A percentile compares a stretch with the other conserved stretches of the same genome.
Conservation (phyloP, 2,113 vertebrate genomes). For the Hiodon tergisus region DNA sequence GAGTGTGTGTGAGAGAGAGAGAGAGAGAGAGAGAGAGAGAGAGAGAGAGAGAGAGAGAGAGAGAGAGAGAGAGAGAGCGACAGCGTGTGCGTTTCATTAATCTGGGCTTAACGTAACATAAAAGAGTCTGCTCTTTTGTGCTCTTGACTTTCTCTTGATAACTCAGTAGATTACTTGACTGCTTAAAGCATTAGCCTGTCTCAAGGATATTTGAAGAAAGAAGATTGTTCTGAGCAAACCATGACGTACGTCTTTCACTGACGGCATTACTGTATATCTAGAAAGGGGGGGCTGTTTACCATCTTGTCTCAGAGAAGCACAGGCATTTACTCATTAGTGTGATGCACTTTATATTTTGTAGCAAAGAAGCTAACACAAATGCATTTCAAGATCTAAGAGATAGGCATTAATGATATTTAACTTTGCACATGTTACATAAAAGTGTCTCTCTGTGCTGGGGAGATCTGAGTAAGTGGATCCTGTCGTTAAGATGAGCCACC, state of each 20-base stretch:
- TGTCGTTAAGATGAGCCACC: too few relatives aligned
- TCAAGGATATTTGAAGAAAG: slow-evolving; percentile 27
- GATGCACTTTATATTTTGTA: slow-evolving; percentile 3
- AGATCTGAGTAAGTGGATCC: too few relatives aligned
- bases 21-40: too few relatives aligned
- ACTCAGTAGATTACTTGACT: slow-evolving; percentile 32
- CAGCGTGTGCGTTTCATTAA: slow-evolving; percentile 26
- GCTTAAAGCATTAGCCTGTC: slow-evolving; percentile 33
- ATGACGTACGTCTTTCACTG: slow-evolving; percentile 40
- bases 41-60: too few relatives aligned
- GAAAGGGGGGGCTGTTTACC: slow-evolving; percentile 34
- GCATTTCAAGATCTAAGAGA: too few relatives aligned
- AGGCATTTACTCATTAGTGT: slow-evolving; percentile 33
- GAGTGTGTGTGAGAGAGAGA: too few relatives aligned
- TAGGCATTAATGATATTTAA: too few relatives aligned
- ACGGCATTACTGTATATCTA: slow-evolving; percentile 28
- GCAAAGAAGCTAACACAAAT: background rate
- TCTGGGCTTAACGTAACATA: slow-evolving; percentile 20
- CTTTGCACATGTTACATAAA: too few relatives aligned
- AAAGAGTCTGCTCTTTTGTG: slow-evolving; percentile 20
- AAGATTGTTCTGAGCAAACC: slow-evolving; percentile 32
- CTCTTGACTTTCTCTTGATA: slow-evolving; percentile 33
- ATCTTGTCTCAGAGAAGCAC: slow-evolving; percentile 30
- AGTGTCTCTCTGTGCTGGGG: too few relatives aligned
- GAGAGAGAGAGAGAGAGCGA: slow-evolving; percentile 23